Conservation (phyloP, 2,113 vertebrate species). For the Cololabis saira region DNA sequence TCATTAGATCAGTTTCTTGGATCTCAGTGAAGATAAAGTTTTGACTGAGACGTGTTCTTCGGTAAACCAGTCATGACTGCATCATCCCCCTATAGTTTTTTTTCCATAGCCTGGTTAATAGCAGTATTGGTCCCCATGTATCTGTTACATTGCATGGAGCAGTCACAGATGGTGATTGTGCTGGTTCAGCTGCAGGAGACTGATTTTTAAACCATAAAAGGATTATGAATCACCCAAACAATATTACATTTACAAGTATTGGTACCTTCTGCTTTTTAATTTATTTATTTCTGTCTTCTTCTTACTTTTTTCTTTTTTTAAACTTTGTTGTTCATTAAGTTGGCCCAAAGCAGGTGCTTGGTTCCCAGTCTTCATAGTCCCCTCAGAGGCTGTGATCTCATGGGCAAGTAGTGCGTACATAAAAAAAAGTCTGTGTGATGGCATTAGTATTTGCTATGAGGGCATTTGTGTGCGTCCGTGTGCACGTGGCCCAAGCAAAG, state of each 20-base stretch:
- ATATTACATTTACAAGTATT: too few species aligned
- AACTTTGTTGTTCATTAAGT: conserved; percentile 5
- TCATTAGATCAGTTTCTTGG: too few species aligned
- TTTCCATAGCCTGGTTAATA: conserved; percentile 11
- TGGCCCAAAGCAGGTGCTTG: conserved; percentile 33
- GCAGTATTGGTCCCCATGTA: conserved; percentile 17
- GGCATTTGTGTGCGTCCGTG: neutral
- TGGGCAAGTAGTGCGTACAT: conserved; percentile 10
- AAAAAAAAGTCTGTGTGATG: conserved; percentile 24
- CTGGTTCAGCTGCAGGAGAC: conserved; percentile 47
- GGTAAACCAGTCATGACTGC: too few species aligned
- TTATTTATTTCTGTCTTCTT: neutral
- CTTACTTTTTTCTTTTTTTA: neutral
- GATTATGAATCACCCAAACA: conserved; percentile 4
- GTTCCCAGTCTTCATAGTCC: conserved; percentile 12
- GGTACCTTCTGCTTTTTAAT: neutral
- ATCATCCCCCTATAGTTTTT: too few species aligned
- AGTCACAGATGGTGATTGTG: conserved; percentile 38
- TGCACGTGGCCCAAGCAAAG: conserved; percentile 5
- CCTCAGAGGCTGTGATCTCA: conserved; percentile 14
- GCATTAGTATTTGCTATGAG: conserved; percentile 10
- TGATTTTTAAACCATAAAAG: conserved; percentile 26
- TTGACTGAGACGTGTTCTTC: too few species aligned
- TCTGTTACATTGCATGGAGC: conserved; percentile 28
- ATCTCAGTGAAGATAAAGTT: too few species aligned